Evolutionary conservation across 2,888 invertebrate genomes (phyloP).

Genomic region (Hanleya hanleyi): DNA sequence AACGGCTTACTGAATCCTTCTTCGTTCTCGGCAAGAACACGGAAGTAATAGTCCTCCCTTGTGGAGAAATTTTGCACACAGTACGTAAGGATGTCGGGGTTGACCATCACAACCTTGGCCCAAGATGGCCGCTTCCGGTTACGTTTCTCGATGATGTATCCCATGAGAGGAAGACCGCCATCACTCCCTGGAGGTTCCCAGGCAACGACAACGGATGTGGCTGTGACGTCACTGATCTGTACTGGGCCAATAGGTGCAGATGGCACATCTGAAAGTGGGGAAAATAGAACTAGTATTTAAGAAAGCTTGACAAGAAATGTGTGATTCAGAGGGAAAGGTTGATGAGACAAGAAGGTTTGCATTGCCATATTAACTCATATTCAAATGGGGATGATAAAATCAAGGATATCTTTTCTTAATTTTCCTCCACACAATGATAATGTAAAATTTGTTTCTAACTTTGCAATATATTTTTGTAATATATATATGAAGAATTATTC

Average conservation of each 20-base stretch:
- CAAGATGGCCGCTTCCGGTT: conserved; percentile 41
- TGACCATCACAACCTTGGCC: conserved; percentile 44
- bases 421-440: too few relatives aligned
- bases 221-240: conserved; percentile 52
- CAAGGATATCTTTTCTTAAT: too few relatives aligned
- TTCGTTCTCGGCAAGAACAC: conserved; percentile 89
- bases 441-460: too few relatives aligned
- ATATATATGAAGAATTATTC: too few relatives aligned
- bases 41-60: conserved; percentile 81
- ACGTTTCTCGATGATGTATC: conserved; percentile 53
- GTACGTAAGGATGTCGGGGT: conserved; percentile 43
- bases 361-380: too few relatives aligned
- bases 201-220: conserved; percentile 44
- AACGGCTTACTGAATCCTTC: conserved; percentile 78
- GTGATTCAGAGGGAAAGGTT: too few relatives aligned
- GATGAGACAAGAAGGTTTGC: too few relatives aligned
- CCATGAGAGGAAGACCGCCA: conserved; percentile 56
- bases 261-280: conserved; percentile 64
- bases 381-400: too few relatives aligned
- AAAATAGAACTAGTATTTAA: too few relatives aligned
- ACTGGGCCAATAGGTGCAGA: conserved; percentile 59
- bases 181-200: conserved; percentile 71
- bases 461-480: too few relatives aligned
- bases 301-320: too few relatives aligned
- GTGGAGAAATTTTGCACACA: conserved; percentile 50